These are phyloP conservation scores for Archips crataeganus DNA, from an alignment of 2,888 invertebrate genomes.

Conservation along the genomic window DNA sequence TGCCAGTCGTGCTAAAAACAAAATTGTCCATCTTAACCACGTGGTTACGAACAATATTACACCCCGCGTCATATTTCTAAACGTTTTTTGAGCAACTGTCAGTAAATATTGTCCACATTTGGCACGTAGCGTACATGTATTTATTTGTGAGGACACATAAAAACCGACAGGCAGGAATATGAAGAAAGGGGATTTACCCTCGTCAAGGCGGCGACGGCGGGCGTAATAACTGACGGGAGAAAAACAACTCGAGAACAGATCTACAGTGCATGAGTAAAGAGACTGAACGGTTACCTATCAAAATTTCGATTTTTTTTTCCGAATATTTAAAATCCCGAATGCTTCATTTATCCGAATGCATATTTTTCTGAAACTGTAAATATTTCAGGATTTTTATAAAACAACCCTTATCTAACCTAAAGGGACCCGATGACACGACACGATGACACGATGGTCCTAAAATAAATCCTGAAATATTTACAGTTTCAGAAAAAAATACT, in stretches of 20 bases:
- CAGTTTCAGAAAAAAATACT: no score
- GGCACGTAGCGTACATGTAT: constrained; percentile 53
- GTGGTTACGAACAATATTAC: constrained; percentile 5
- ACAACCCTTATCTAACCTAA: no score
- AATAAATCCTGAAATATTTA: no score
- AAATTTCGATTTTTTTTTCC: no score
- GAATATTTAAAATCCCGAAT: no score
- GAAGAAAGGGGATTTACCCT: constrained; percentile 83
- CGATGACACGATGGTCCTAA: no score
- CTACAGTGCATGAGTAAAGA: no score
- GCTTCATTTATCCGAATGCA: no score
- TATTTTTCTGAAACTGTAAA: no score
- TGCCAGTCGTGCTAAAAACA: neutral
- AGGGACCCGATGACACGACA: no score
- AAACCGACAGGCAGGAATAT: constrained; percentile 64
- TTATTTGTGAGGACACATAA: constrained; percentile 58
- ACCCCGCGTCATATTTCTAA: constrained; percentile 26
- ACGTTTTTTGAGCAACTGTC: constrained; percentile 47
- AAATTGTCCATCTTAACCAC: neutral
- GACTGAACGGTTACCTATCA: no score
- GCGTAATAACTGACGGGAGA: constrained; percentile 73
- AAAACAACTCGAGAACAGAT: constrained; percentile 63
- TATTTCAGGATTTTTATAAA: no score
- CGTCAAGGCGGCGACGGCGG: constrained; percentile 72
- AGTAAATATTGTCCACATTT: constrained; percentile 52